Base-by-base conservation (phyloP, 1,140 invertebrate genomes). In the Melipona quadrifasciata region DNA sequence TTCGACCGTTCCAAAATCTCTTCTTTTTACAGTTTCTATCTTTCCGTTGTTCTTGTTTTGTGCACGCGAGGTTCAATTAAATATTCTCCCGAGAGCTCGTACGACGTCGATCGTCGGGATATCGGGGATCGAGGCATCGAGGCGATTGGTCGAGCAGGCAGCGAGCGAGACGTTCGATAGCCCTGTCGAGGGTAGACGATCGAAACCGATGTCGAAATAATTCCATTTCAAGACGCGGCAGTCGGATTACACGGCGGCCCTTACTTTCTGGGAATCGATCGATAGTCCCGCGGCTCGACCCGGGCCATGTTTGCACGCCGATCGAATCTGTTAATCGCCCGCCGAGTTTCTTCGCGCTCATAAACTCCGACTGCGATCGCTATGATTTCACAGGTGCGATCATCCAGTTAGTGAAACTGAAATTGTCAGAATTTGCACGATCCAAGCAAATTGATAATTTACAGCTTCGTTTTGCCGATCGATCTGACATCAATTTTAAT, bases 191-290 rank as follows among this genome's bases (percentile, higher is more conserved):
- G 83, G 80, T 79, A 80, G 82, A 72, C 83, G 79, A 90, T 91
- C 86, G 90, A 88, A 90, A 86, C 86, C 89, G 72, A 86, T 86
- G 88, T 89, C 81, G 86, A 90, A 92, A 91, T 92, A 91, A 92
- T 90, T 92, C 89, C 86, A 90, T 92, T 91, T 88, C 84, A 84
- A 84, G 89, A 87, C 77, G 24, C 24, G 86, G 79, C 87, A 87
- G 89, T 80, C 78, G 91, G 87, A 92, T 92, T 91, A 89, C 87
- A 90, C 87, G 87, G 57, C 84, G 77, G 82, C 84, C 86, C 79
- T 75, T 87, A 86, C 82, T 87, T 93, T 92, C 91, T 87, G 77
- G 88, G 91, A 93, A 93, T 87, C 88, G 90, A 92, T 93, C 92
- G 91, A 93, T 93, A 92, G 88, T 87, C 82, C 58, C 73, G 27